phyloP scores from a whole-genome alignment of 2,888 invertebrate genomes.

The Drosophila ochracea region DNA sequence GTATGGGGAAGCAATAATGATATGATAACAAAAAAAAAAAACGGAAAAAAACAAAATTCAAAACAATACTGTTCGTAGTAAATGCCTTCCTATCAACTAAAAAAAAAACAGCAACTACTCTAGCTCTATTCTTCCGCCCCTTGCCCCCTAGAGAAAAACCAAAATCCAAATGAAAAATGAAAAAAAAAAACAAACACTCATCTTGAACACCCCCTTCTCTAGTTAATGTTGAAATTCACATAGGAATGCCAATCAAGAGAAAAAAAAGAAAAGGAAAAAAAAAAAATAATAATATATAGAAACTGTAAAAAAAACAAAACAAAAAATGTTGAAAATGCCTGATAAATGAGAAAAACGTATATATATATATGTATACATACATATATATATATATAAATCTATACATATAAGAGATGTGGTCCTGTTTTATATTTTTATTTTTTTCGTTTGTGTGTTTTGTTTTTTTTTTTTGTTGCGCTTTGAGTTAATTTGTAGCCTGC shows the following conservation, averaged over 20 bases:
- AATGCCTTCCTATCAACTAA: constrained; percentile 31
- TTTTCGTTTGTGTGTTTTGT: constrained; percentile 42
- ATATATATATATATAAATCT: constrained; percentile 30
- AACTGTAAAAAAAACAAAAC: constrained; percentile 41
- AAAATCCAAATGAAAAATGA: constrained; percentile 2
- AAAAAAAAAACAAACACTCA: constrained; percentile 19
- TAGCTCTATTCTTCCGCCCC: constrained; percentile 24
- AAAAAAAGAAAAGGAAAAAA: constrained; percentile 6
- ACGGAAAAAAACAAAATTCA: background rate
- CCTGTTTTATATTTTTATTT: constrained; percentile 21
- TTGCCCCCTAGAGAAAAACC: constrained; percentile 6
- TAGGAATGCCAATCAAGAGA: constrained; percentile 70
- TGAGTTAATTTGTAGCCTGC: constrained; percentile 67
- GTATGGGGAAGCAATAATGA: constrained; percentile 28
- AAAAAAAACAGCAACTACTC: constrained; percentile 13
- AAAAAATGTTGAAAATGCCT: constrained; percentile 66
- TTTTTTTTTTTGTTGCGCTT: constrained; percentile 59
- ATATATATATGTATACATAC: constrained; percentile 20
- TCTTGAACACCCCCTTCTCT: constrained; percentile 41
- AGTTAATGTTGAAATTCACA: constrained; percentile 69
- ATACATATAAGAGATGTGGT: constrained; percentile 38
- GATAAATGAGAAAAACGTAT: constrained; percentile 42
- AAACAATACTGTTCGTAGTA: constrained; percentile 14
- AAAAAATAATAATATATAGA: constrained; percentile 35
- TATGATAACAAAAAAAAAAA: background rate